Percentiles rank a stretch among this genome's conserved stretches.
Evolutionary conservation across 2,797 vertebrate species (phyloP).

Genomic region (Rhadinocentrus ornatus): DNA sequence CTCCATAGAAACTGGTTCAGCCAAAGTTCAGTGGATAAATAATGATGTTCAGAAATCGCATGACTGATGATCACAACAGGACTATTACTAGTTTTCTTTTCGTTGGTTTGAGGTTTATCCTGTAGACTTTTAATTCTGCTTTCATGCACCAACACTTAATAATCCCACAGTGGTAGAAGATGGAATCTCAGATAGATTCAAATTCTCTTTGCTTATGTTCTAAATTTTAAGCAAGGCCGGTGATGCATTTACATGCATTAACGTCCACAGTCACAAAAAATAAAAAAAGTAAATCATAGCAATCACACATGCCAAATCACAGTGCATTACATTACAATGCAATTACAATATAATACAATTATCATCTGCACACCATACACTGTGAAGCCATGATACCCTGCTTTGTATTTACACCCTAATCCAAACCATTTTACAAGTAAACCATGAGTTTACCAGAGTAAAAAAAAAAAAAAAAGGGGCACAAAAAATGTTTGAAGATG

Average conservation of each 20-base stretch:
- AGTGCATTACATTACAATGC: no score
- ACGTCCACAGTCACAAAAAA: no score
- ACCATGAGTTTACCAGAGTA: no score
- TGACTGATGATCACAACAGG: background rate
- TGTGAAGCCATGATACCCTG: no score
- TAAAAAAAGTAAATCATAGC: no score
- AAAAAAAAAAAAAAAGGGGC: no score
- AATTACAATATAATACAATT: no score
- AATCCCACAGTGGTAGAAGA: background rate
- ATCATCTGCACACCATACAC: no score
- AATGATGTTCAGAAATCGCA: background rate
- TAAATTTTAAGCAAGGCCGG: background rate
- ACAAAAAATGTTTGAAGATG: no score
- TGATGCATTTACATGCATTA: background rate
- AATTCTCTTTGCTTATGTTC: background rate
- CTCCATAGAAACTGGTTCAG: background rate
- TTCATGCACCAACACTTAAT: background rate
- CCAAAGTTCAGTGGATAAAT: background rate
- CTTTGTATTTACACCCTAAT: no score
- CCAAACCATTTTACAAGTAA: no score
- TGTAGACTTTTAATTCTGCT: background rate
- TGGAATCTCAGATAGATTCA: background rate
- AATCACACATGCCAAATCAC: no score
- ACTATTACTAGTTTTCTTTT: background rate
- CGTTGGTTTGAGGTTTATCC: background rate